These are phyloP conservation scores for Dascyllus trimaculatus DNA, from an alignment of 2,113 vertebrate genomes.

Conservation along the genomic window DNA sequence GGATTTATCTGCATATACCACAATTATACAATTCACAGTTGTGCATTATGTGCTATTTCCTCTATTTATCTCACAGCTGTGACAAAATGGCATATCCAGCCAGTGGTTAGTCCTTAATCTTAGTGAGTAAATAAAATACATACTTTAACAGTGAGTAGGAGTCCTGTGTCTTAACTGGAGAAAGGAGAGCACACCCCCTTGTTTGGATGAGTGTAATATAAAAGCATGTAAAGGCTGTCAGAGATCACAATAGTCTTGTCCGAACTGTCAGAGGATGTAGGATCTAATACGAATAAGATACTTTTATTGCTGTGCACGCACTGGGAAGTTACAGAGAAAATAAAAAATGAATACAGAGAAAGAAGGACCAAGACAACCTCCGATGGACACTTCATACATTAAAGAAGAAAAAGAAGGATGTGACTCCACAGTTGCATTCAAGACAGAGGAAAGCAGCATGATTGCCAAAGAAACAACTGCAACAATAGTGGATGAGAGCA, in stretches of 20 bases:
- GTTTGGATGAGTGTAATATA: constrained; percentile 18
- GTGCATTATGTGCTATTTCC: constrained; percentile 20
- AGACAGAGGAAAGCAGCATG: neutral
- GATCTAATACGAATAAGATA: neutral
- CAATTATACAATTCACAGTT: constrained; percentile 18
- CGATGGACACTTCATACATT: constrained; percentile 8
- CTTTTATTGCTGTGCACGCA: neutral
- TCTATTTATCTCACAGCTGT: constrained; percentile 55
- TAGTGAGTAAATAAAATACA: constrained; percentile 43
- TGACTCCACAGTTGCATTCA: neutral
- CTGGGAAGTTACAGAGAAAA: neutral
- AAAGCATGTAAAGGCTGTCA: constrained; percentile 19
- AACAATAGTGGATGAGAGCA: neutral
- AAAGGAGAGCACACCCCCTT: neutral
- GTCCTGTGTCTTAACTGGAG: neutral
- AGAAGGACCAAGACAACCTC: neutral
- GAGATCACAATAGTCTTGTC: neutral
- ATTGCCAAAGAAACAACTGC: neutral
- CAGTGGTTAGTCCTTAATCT: constrained; percentile 33
- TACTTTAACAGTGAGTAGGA: constrained; percentile 50
- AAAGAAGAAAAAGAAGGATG: constrained; percentile 13
- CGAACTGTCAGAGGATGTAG: constrained; percentile 4
- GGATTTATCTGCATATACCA: constrained; percentile 13
- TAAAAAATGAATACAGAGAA: constrained; percentile 25
- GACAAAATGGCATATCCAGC: constrained; percentile 28